These are phyloP conservation scores for Oreochromis mossambicus DNA, from an alignment of 2,797 vertebrate genomes.

Conservation along the genomic window DNA sequence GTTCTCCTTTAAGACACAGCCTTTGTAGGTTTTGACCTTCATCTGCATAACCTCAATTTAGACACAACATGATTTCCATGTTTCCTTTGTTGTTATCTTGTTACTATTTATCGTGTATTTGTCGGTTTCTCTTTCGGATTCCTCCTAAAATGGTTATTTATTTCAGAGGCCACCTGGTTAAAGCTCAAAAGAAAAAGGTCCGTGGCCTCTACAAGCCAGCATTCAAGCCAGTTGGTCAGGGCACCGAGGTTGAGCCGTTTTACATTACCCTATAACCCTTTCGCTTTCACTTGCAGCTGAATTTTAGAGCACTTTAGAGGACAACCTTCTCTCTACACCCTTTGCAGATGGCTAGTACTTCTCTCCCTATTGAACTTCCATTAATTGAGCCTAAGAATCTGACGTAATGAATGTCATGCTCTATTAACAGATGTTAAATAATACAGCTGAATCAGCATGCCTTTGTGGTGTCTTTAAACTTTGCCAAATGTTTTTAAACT, in stretches of 20 bases:
- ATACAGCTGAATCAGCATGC: neutral
- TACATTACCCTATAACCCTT: slow-evolving; percentile 42
- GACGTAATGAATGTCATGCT: neutral
- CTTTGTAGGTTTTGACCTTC: neutral
- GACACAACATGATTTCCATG: neutral
- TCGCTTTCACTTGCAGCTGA: slow-evolving; percentile 36
- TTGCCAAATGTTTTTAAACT: neutral
- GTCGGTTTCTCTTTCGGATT: neutral
- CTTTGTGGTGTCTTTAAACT: neutral
- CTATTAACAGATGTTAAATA: neutral
- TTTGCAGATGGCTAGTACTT: slow-evolving; percentile 60
- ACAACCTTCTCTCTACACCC: slow-evolving; percentile 24
- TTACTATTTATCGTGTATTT: neutral
- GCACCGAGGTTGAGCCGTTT: slow-evolving; percentile 42
- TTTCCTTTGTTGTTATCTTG: neutral
- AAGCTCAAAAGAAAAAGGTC: slow-evolving; percentile 27
- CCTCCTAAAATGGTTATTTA: neutral
- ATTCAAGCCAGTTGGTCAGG: slow-evolving; percentile 68
- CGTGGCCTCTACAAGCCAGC: slow-evolving; percentile 29
- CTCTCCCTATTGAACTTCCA: slow-evolving; percentile 25
- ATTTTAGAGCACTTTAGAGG: slow-evolving; percentile 56
- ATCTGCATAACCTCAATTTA: neutral
- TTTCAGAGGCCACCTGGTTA: slow-evolving; percentile 35
- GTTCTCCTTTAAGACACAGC: neutral
- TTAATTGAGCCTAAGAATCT: slow-evolving; percentile 1